Evolutionary conservation across 2,888 invertebrate species (phyloP).

Genomic region (Conops quadrifasciatus): DNA sequence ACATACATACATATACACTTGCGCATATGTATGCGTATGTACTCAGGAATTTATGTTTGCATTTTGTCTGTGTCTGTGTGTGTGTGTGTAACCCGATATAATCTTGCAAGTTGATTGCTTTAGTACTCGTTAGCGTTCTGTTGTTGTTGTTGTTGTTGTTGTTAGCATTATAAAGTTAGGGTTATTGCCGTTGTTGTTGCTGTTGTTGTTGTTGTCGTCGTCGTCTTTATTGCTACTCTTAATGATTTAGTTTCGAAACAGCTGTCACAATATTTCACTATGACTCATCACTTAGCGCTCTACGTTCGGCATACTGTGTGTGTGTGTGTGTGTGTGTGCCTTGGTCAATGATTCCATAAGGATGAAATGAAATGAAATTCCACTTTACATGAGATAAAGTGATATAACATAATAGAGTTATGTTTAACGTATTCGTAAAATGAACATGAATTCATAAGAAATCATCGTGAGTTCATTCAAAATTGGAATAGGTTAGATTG

Average conservation of each 20-base stretch:
- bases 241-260: neutral
- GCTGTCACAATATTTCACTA: neutral
- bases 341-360: no score
- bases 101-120: slow-evolving; percentile 13
- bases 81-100: slow-evolving; percentile 1
- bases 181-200: slow-evolving; percentile 8
- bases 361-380: no score
- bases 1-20: slow-evolving; percentile 9
- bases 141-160: slow-evolving; percentile 14
- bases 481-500: no score
- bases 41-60: neutral
- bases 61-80: neutral
- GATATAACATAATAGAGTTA: no score
- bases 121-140: slow-evolving; percentile 7
- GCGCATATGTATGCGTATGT: neutral
- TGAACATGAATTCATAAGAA: no score
- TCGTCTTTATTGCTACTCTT: neutral
- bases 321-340: no score
- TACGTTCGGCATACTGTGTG: neutral
- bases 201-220: slow-evolving; percentile 15
- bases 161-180: neutral
- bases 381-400: no score
- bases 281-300: neutral
- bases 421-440: no score
- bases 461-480: no score